These are phyloP conservation scores for Acanthosepion lycidas DNA, from an alignment of 2,888 invertebrate species.

Conservation along the genomic window DNA sequence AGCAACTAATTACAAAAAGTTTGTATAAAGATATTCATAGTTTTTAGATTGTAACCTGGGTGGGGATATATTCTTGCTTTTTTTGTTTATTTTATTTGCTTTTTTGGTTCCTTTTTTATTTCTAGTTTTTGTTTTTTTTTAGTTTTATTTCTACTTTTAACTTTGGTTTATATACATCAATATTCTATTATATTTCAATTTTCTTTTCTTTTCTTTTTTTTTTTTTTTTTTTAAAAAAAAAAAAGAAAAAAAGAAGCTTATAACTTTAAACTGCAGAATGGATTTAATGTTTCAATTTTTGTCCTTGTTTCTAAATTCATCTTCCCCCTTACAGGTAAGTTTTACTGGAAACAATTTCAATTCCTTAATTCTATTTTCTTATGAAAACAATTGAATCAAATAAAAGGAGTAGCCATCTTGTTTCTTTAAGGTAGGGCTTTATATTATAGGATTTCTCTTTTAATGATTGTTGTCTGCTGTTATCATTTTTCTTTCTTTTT, in stretches of 20 bases:
- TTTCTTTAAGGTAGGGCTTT: neutral
- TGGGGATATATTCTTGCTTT: neutral
- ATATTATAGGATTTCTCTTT: neutral
- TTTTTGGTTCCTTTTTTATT: neutral
- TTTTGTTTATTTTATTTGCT: neutral
- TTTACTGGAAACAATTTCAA: neutral
- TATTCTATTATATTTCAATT: neutral
- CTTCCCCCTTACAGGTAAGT: constrained; percentile 3
- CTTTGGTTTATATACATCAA: neutral
- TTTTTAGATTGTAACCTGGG: neutral
- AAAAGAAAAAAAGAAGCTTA: neutral
- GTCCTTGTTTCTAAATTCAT: neutral
- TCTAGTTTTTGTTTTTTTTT: neutral
- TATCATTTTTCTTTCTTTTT: neutral
- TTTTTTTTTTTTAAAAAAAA: too few species aligned
- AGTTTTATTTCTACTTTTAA: neutral
- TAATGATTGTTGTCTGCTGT: neutral
- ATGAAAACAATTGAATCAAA: neutral
- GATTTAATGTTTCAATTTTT: neutral
- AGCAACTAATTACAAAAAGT: too few species aligned
- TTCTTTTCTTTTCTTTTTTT: neutral
- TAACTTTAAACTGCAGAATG: neutral
- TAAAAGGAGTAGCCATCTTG: neutral
- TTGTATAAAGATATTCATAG: neutral
- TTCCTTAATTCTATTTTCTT: neutral